A percentile compares a stretch with the other conserved stretches of the same genome.
Evolutionary conservation across 53 echinoderm and acorn worm species (phyloP).

Genomic region (Astropecten irregularis): DNA sequence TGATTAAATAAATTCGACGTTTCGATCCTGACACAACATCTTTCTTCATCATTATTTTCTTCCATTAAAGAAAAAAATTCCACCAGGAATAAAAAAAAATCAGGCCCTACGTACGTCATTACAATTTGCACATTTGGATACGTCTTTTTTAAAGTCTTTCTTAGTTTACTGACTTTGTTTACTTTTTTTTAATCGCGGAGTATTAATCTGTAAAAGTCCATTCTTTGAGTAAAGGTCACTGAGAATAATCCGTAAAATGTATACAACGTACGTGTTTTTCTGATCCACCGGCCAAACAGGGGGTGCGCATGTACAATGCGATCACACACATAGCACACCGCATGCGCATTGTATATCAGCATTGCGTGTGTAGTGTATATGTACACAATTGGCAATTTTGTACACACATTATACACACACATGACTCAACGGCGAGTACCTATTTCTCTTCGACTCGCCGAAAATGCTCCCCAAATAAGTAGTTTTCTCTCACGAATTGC

Average conservation of each 20-base stretch:
- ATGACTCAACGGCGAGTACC: background rate
- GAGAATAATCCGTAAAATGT: background rate
- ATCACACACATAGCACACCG: slow-evolving; percentile 32
- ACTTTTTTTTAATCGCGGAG: no score
- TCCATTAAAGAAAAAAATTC: no score
- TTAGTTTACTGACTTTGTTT: no score
- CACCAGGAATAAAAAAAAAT: no score
- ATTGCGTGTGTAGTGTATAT: background rate
- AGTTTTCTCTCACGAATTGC: background rate
- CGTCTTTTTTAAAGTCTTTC: no score
- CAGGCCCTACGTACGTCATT: no score
- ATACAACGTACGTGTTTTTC: slow-evolving; percentile 1
- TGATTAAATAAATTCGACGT: no score
- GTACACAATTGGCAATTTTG: background rate
- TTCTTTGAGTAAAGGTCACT: no score
- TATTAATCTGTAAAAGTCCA: no score
- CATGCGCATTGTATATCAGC: background rate
- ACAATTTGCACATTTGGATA: no score
- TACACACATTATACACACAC: background rate
- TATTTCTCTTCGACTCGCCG: background rate
- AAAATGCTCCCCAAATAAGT: slow-evolving; percentile 36
- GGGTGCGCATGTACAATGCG: slow-evolving; percentile 44
- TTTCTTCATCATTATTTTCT: no score
- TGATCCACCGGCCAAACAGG: background rate
- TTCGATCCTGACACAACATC: no score